phyloP scores from a whole-genome alignment of 1,140 invertebrate genomes.

The Babylonia areolata region DNA sequence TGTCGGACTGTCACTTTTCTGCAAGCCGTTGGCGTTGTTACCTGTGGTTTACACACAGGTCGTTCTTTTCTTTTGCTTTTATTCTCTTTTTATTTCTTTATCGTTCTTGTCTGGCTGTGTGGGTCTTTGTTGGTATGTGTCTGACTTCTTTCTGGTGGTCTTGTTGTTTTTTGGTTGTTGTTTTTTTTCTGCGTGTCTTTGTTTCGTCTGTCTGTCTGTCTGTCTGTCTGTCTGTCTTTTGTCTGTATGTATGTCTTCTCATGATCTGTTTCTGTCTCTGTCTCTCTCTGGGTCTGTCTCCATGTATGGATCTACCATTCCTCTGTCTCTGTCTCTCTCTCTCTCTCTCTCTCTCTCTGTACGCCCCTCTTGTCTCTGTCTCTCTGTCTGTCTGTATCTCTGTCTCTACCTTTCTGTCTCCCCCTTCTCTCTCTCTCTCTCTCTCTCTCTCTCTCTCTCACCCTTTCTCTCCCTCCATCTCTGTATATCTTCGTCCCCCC shows the following conservation, averaged over 20 bases:
- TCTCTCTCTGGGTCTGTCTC: no score
- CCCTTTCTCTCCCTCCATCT: background rate
- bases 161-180: no score
- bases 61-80: background rate
- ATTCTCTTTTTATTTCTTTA: no score
- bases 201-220: no score
- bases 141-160: no score
- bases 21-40: no score
- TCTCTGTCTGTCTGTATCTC: conserved; percentile 11
- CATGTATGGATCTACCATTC: background rate
- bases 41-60: no score
- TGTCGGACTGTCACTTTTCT: no score
- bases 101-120: background rate
- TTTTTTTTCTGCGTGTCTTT: no score
- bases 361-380: background rate
- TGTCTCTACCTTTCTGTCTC: conserved; percentile 13
- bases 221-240: no score
- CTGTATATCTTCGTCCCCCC: background rate
- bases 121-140: background rate
- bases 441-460: background rate
- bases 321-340: conserved; percentile 23
- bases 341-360: conserved; percentile 21
- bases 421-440: conserved; percentile 4
- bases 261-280: no score
- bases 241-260: no score